phyloP scores from a whole-genome alignment of 2,113 vertebrate species.

The Barbus barbus region DNA sequence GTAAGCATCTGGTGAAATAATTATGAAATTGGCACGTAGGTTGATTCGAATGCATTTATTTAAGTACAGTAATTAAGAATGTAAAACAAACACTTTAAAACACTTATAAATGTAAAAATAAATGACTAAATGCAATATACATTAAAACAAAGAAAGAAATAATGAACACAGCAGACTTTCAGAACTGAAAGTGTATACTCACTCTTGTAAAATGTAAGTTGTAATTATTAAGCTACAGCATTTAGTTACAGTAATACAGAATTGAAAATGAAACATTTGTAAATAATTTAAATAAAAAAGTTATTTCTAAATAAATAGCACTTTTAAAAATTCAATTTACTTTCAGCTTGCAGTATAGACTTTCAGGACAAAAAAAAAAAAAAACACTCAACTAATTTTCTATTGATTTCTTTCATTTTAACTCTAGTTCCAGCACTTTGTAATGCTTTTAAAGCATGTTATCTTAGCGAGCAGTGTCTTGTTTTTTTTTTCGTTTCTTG shows the following conservation, averaged over 20 bases:
- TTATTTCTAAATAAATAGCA: background rate
- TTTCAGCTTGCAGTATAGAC: background rate
- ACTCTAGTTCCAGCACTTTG: background rate
- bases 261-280: background rate
- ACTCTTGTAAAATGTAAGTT: background rate
- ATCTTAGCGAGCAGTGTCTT: background rate
- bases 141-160: too few relatives aligned
- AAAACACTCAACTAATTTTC: too few relatives aligned
- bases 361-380: background rate
- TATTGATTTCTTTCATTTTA: background rate
- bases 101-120: background rate
- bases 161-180: too few relatives aligned
- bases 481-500: constrained; percentile 22
- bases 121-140: background rate
- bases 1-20: background rate
- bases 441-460: background rate
- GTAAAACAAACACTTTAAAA: background rate
- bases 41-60: background rate
- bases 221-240: too few relatives aligned
- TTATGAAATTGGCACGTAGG: background rate
- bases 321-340: background rate
- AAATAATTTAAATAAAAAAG: too few relatives aligned
- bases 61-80: background rate
- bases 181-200: too few relatives aligned
- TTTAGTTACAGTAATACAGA: too few relatives aligned